Conservation (phyloP, 2,888 invertebrate species). For the Luffia ferchaultella region DNA sequence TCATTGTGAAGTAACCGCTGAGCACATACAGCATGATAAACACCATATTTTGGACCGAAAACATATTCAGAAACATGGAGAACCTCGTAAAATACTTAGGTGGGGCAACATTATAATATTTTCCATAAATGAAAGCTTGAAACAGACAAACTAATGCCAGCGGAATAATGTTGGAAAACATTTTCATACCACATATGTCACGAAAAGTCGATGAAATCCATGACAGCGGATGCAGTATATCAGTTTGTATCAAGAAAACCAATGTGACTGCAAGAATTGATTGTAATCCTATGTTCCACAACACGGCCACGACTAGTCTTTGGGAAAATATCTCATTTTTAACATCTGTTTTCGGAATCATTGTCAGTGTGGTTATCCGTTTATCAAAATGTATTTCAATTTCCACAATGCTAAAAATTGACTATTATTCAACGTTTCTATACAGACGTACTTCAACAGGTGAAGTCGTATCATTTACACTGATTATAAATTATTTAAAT, state of each 20-base stretch:
- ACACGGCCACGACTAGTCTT: conserved; percentile 67
- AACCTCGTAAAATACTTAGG: conserved; percentile 73
- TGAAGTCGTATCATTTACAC: no score
- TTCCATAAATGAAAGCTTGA: conserved; percentile 77
- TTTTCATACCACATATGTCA: conserved; percentile 68
- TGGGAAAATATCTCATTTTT: conserved; percentile 66
- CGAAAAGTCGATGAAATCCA: conserved; percentile 71
- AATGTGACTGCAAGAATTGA: conserved; percentile 53
- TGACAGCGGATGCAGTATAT: conserved; percentile 68
- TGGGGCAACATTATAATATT: conserved; percentile 69
- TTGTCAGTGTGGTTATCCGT: no score
- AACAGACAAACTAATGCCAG: conserved; percentile 70
- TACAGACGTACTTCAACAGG: no score
- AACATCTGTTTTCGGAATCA: conserved; percentile 46
- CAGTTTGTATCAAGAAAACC: conserved; percentile 67
- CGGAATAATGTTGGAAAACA: conserved; percentile 71
- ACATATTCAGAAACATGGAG: conserved; percentile 68
- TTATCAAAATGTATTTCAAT: no score
- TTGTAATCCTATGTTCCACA: conserved; percentile 68
- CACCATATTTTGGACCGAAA: conserved; percentile 67
- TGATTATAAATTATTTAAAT: no score
- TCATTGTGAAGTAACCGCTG: conserved; percentile 73
- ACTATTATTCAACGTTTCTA: no score
- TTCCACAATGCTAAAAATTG: no score
- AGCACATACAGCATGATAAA: conserved; percentile 66